A percentile compares a stretch with the other conserved stretches of the same genome.
phyloP scores from a whole-genome alignment of 2,797 vertebrate genomes.

The Carduelis carduelis region DNA sequence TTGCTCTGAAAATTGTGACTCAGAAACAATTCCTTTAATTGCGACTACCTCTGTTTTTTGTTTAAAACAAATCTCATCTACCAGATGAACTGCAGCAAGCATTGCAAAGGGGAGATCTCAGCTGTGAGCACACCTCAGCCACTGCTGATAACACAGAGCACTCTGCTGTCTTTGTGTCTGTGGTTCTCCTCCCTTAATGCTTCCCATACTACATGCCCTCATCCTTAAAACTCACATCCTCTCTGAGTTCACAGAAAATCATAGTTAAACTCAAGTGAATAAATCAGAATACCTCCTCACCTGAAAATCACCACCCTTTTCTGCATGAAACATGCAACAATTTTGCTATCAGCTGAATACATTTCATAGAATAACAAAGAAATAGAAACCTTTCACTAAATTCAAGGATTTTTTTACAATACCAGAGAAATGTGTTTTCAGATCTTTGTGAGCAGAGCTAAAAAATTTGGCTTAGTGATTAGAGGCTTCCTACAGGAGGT shows the following conservation, averaged over 20 bases:
- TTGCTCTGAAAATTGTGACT: not conserved
- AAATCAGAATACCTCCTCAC: slow-evolving; percentile 47
- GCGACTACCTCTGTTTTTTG: not conserved
- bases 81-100: not conserved
- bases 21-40: not conserved
- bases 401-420: not conserved
- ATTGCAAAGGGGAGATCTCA: not conserved
- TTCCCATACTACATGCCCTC: slow-evolving; percentile 46
- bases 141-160: slow-evolving; percentile 20
- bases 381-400: not conserved
- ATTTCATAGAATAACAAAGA: not conserved
- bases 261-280: slow-evolving; percentile 64
- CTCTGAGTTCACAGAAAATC: slow-evolving; percentile 48
- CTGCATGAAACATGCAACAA: not conserved
- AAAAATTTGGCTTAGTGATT: not conserved
- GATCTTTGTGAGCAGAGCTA: not conserved
- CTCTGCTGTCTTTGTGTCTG: slow-evolving; percentile 15
- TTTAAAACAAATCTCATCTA: not conserved
- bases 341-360: not conserved
- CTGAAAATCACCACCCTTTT: slow-evolving; percentile 36
- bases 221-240: slow-evolving; percentile 42
- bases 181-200: slow-evolving; percentile 37
- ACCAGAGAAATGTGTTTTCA: not conserved
- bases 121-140: slow-evolving; percentile 23
- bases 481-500: not conserved